Evolutionary conservation across 2,113 vertebrate species (phyloP).

Genomic region (Microtus pennsylvanicus): DNA sequence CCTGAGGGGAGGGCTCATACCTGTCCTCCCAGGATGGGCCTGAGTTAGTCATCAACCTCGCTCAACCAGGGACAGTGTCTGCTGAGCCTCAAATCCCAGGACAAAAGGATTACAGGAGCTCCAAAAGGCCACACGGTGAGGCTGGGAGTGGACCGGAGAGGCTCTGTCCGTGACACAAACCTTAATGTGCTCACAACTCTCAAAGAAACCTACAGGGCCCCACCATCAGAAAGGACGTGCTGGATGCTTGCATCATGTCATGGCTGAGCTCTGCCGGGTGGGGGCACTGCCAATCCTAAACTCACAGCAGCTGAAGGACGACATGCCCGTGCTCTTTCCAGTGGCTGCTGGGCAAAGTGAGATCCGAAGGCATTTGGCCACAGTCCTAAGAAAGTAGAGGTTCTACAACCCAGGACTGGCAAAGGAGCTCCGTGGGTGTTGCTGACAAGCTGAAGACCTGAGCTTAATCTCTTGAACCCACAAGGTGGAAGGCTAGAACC

Average conservation of each 20-base stretch:
- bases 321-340: accelerated
- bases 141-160: not conserved
- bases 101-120: not conserved
- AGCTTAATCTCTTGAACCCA: not conserved
- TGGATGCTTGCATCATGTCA: accelerated
- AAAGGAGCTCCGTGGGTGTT: not conserved
- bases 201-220: not conserved
- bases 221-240: not conserved
- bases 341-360: not conserved
- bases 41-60: not conserved
- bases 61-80: not conserved
- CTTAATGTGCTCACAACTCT: not conserved
- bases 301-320: not conserved
- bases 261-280: not conserved
- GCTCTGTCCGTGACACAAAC: not conserved
- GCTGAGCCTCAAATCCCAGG: accelerated
- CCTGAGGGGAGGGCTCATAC: not conserved
- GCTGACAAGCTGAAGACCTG: not conserved
- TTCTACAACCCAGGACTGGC: not conserved
- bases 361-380: not conserved
- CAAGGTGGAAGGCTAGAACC: not conserved
- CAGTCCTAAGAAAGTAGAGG: not conserved
- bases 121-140: accelerated
- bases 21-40: not conserved
- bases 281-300: accelerated